Percentiles rank a stretch among this genome's conserved stretches.
phyloP scores from a whole-genome alignment of 2,888 invertebrate species.

The Parasteatoda lunata region DNA sequence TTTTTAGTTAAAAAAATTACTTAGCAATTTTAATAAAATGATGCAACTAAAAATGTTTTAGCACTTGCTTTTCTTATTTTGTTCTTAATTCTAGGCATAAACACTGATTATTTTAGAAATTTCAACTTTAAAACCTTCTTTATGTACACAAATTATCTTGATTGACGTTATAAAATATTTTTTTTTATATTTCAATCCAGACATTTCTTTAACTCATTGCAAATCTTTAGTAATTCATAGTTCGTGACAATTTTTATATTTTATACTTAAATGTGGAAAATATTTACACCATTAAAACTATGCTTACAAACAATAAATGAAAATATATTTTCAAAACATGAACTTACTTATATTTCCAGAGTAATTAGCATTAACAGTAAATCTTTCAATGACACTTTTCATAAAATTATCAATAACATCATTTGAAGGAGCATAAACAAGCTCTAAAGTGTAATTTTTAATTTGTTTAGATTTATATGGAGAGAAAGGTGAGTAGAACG shows the following conservation, averaged over 20 bases:
- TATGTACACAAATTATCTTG: no score
- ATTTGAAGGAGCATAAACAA: conserved; percentile 17
- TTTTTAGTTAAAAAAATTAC: no score
- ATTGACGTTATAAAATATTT: no score
- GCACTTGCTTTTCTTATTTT: no score
- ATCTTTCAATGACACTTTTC: background rate
- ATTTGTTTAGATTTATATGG: background rate
- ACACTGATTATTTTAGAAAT: no score
- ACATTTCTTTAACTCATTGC: no score
- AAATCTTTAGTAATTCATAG: background rate
- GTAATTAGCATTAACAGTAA: background rate
- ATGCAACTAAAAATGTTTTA: no score
- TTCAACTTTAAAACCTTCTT: no score
- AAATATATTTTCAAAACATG: background rate
- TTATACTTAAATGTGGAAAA: background rate
- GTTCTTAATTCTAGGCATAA: no score
- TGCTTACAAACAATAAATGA: background rate
- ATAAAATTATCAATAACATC: background rate
- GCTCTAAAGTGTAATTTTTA: background rate
- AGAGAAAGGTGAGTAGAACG: background rate
- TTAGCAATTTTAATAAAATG: no score
- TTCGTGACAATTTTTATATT: background rate
- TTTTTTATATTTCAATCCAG: no score
- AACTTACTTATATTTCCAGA: conserved; percentile 5
- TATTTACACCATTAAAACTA: background rate